Evolutionary conservation across 1,140 invertebrate species (phyloP).

Genomic region (Hyposmocoma kahamanoa): DNA sequence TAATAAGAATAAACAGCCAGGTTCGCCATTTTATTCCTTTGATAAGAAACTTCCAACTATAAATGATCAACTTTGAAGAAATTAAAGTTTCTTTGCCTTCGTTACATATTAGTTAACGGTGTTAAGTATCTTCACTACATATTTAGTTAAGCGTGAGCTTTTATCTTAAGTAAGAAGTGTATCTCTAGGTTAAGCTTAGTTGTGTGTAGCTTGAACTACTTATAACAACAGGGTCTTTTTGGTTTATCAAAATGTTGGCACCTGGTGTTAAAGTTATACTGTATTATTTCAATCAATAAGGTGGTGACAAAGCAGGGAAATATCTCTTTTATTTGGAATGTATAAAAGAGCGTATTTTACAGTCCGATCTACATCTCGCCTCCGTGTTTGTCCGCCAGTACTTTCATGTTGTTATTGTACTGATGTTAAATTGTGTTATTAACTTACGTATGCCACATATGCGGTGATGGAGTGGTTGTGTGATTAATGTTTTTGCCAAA

Average conservation of each 20-base stretch:
- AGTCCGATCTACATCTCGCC: constrained; percentile 21
- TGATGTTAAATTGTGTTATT: too few species aligned
- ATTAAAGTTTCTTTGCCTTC: too few species aligned
- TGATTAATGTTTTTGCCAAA: constrained; percentile 54
- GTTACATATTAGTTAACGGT: too few species aligned
- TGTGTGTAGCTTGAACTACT: constrained; percentile 25
- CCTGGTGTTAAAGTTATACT: constrained; percentile 37
- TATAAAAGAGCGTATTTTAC: constrained; percentile 54
- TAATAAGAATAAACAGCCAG: too few species aligned
- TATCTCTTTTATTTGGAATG: constrained; percentile 48
- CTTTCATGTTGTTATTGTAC: constrained; percentile 23
- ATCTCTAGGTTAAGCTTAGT: constrained; percentile 33
- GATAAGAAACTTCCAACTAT: too few species aligned
- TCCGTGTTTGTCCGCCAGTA: constrained; percentile 43
- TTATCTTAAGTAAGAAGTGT: constrained; percentile 23
- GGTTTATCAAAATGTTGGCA: constrained; percentile 47
- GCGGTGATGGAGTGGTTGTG: constrained; percentile 32
- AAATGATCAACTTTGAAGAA: too few species aligned
- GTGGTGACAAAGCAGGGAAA: constrained; percentile 27
- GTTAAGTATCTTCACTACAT: too few species aligned
- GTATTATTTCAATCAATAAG: constrained; percentile 39
- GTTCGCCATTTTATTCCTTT: too few species aligned
- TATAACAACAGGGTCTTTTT: constrained; percentile 59
- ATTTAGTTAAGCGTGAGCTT: too few species aligned
- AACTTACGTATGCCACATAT: too few species aligned